Conservation (phyloP, 2,888 invertebrate genomes). For the Macrosiphum euphorbiae region DNA sequence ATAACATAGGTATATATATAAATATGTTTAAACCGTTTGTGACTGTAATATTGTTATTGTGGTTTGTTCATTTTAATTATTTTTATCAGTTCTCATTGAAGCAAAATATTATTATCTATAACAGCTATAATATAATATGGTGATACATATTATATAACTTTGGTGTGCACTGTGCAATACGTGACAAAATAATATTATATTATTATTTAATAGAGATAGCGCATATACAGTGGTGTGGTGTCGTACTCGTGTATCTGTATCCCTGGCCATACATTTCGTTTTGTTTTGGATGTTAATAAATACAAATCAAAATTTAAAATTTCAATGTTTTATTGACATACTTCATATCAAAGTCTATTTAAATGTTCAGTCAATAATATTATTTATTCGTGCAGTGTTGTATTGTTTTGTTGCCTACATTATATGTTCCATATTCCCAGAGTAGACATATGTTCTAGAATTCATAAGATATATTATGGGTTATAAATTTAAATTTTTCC, state of each 20-base stretch:
- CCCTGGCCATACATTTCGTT: too few relatives aligned
- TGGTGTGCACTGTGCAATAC: not conserved
- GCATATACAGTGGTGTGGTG: not conserved
- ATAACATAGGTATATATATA: too few relatives aligned
- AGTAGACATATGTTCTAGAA: not conserved
- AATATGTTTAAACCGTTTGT: not conserved
- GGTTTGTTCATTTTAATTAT: not conserved
- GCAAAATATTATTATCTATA: not conserved
- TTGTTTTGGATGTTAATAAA: not conserved
- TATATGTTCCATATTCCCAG: not conserved
- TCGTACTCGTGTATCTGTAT: not conserved
- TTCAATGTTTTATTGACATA: not conserved
- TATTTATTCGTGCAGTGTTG: not conserved
- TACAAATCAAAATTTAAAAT: not conserved
- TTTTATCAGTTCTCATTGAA: not conserved
- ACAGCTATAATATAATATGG: not conserved
- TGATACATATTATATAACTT: not conserved
- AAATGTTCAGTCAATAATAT: not conserved
- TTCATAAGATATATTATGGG: not conserved
- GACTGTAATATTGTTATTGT: not conserved
- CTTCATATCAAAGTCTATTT: not conserved
- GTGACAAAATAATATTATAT: not conserved
- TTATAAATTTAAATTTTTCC: constrained; percentile 4
- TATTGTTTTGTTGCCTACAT: not conserved
- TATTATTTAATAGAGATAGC: not conserved